Evolutionary conservation across 2,888 invertebrate genomes (phyloP).

Genomic region (Thereva nobilitata): DNA sequence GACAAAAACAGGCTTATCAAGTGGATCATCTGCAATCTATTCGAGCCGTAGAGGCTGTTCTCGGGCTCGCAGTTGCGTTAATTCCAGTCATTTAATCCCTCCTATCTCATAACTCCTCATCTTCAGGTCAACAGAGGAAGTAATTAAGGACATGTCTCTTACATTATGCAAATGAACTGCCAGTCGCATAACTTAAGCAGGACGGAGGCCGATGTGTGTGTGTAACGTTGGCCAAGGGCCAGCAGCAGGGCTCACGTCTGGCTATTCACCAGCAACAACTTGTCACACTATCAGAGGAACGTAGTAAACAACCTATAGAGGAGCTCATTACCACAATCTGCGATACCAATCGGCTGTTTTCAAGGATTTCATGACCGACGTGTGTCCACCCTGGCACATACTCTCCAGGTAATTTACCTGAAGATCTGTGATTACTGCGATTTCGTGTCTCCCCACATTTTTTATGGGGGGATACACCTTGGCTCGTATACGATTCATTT

Average conservation of each 20-base stretch:
- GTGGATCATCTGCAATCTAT: too few relatives aligned
- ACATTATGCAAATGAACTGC: constrained; percentile 40
- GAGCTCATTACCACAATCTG: constrained; percentile 36
- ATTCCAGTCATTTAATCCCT: too few relatives aligned
- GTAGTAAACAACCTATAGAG: constrained; percentile 36
- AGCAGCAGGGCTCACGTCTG: not conserved
- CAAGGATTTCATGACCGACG: constrained; percentile 34
- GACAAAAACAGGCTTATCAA: too few relatives aligned
- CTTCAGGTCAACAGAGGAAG: constrained; percentile 31
- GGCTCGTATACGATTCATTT: constrained; percentile 33
- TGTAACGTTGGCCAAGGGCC: not conserved
- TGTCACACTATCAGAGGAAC: constrained; percentile 24
- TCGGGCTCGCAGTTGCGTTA: too few relatives aligned
- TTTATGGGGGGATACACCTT: constrained; percentile 29
- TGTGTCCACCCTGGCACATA: constrained; percentile 22
- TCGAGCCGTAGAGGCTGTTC: too few relatives aligned
- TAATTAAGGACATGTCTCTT: constrained; percentile 41
- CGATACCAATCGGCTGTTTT: constrained; percentile 35
- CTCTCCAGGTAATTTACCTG: constrained; percentile 33
- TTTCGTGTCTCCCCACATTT: constrained; percentile 28
- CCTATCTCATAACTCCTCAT: constrained; percentile 24
- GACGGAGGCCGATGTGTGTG: constrained; percentile 2
- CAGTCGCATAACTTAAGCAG: constrained; percentile 24
- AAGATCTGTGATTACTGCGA: constrained; percentile 30
- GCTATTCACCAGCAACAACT: constrained; percentile 26